A percentile compares a stretch with the other conserved stretches of the same genome.
These are phyloP conservation scores for Apogon talboti DNA, from an alignment of 2,797 vertebrate genomes.

Conservation along the genomic window DNA sequence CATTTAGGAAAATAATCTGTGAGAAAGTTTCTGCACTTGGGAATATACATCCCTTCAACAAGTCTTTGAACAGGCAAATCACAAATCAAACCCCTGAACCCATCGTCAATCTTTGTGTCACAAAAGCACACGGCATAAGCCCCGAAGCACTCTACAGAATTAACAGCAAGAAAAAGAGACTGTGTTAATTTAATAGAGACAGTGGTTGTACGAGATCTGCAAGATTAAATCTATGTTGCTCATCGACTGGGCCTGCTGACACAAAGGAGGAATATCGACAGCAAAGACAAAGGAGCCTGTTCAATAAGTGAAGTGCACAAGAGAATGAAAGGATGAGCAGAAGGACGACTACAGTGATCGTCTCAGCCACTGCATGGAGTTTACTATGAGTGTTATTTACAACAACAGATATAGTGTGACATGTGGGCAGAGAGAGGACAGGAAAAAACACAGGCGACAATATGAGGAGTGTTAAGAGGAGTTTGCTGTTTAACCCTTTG, in stretches of 20 bases:
- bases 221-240: conserved; percentile 59
- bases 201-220: conserved; percentile 38
- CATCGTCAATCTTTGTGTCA: conserved; percentile 12
- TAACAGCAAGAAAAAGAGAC: conserved; percentile 26
- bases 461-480: not conserved
- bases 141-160: conserved; percentile 39
- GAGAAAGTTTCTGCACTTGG: too few species aligned
- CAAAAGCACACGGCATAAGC: conserved; percentile 11
- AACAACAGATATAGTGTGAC: not conserved
- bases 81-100: conserved; percentile 23
- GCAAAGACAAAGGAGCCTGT: conserved; percentile 48
- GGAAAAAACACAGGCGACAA: not conserved
- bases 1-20: too few species aligned
- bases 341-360: conserved; percentile 25
- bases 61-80: not conserved
- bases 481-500: too few species aligned
- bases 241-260: conserved; percentile 39
- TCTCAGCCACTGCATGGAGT: conserved; percentile 28
- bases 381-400: conserved; percentile 30
- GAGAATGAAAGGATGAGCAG: conserved; percentile 28
- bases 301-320: conserved; percentile 48
- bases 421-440: conserved; percentile 4
- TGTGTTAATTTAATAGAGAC: conserved; percentile 43
- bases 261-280: conserved; percentile 62
- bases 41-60: too few species aligned